phyloP scores from a whole-genome alignment of 2,888 invertebrate genomes.

The Ennomos fuscantarius region DNA sequence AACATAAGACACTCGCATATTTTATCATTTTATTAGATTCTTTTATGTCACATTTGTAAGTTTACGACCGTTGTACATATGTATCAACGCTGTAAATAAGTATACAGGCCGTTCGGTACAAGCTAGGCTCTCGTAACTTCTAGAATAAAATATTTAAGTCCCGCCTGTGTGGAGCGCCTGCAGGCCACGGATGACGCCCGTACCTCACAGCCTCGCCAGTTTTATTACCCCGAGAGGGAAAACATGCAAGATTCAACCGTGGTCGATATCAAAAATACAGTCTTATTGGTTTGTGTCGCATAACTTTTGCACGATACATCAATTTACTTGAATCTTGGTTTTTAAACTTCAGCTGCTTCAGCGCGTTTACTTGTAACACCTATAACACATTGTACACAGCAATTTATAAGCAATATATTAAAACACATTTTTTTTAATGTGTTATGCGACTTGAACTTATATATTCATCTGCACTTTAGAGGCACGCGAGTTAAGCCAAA shows the following conservation, averaged over 20 bases:
- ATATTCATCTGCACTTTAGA: too few species aligned
- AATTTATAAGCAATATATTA: too few species aligned
- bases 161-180: slow-evolving; percentile 24
- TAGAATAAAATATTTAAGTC: slow-evolving; percentile 41
- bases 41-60: slow-evolving; percentile 49
- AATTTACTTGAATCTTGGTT: too few species aligned
- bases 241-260: slow-evolving; percentile 18
- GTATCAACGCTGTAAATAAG: slow-evolving; percentile 30
- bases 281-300: too few species aligned
- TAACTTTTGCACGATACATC: too few species aligned
- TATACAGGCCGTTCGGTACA: slow-evolving; percentile 25
- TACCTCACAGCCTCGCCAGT: slow-evolving; percentile 26
- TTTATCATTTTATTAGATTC: slow-evolving; percentile 50
- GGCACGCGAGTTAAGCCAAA: too few species aligned
- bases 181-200: slow-evolving; percentile 33
- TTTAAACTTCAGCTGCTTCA: too few species aligned
- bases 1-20: slow-evolving; percentile 40
- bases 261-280: slow-evolving; percentile 7
- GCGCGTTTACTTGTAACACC: too few species aligned
- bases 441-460: too few species aligned
- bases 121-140: slow-evolving; percentile 31
- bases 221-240: slow-evolving; percentile 33
- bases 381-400: too few species aligned
- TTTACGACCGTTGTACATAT: slow-evolving; percentile 45
- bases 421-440: too few species aligned